Evolutionary conservation across 2,888 invertebrate genomes (phyloP).

Genomic region (Clanis bilineata): DNA sequence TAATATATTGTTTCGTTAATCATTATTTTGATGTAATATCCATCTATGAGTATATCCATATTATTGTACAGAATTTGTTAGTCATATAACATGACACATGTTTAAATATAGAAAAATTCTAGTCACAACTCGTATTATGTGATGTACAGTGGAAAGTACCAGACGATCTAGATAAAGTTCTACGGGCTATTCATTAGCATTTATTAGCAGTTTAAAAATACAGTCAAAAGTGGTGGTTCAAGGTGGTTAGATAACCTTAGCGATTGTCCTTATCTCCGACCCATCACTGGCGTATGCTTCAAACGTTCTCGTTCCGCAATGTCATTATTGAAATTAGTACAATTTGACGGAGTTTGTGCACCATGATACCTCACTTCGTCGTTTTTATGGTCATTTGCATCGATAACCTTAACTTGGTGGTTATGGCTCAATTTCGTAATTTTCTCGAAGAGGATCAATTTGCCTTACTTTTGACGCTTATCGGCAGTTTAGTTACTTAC

Average conservation of each 20-base stretch:
- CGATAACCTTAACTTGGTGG: not conserved
- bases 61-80: not conserved
- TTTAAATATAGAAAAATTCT: not conserved
- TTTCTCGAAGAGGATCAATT: not conserved
- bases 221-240: slow-evolving; percentile 67
- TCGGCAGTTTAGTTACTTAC: not conserved
- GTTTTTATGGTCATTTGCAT: slow-evolving; percentile 18
- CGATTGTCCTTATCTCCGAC: slow-evolving; percentile 64
- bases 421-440: slow-evolving; percentile 9
- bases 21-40: not conserved
- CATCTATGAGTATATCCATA: not conserved
- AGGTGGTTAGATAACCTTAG: slow-evolving; percentile 72
- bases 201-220: slow-evolving; percentile 57
- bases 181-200: slow-evolving; percentile 59
- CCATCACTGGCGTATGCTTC: slow-evolving; percentile 57
- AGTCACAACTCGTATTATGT: not conserved
- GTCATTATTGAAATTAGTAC: slow-evolving; percentile 52
- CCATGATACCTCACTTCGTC: slow-evolving; percentile 19
- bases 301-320: slow-evolving; percentile 46
- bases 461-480: not conserved
- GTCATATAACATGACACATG: not conserved
- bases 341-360: slow-evolving; percentile 20
- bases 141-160: slow-evolving; percentile 35
- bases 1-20: not conserved
- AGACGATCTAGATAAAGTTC: slow-evolving; percentile 48